Base-by-base conservation (phyloP, 2,113 vertebrate species). In the Canis aureus region DNA sequence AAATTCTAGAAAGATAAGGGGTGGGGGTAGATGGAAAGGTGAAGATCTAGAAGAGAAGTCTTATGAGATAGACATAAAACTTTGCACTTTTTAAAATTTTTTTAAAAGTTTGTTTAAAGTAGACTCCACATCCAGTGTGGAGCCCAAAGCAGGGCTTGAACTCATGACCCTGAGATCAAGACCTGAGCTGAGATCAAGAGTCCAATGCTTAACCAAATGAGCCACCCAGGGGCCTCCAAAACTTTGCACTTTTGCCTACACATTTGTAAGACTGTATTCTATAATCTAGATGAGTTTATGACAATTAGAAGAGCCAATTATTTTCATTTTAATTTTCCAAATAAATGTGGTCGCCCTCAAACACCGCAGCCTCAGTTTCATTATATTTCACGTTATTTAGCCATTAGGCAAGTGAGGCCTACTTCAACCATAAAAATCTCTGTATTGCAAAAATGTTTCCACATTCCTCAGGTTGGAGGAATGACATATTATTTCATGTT, bases 1-100 rank as follows among this genome's bases (percentile, higher is more conserved):
- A 81, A 91, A 81, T 80, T 89, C 84, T 53, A 89, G 88, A 94
- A 89, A 88, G 80, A 57, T 20, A 81, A 86, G 13, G 25, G 3
- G 15, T 25, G 82, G 13, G 25, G 3, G 15, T n/a, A 38, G 51
- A 43, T 8, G 5, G 71, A 25, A 89, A 81, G 43, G 20, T 55
- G 6, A 86, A 73, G 66, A 60, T 35, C 12, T n/a, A 62, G 27
- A 49, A 62, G 43, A 87, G 20, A 76, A 84, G 20, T 66, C 95
- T 23, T 12, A 3, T 35, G 66, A 53, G 20, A 35, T 15, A 29
- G 49, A 53, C 22, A 4, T 17, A 32, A 15, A 60, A 2, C 27
- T 38, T 86, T 59, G 53, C 11, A 19, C 4, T 27, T 76, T 82
- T 64, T n/a, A 19, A n/a, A 19, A n/a, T 43, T 15, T 19, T 20